Conservation (phyloP, 2,113 vertebrate species). For the Pterocles burchelli region DNA sequence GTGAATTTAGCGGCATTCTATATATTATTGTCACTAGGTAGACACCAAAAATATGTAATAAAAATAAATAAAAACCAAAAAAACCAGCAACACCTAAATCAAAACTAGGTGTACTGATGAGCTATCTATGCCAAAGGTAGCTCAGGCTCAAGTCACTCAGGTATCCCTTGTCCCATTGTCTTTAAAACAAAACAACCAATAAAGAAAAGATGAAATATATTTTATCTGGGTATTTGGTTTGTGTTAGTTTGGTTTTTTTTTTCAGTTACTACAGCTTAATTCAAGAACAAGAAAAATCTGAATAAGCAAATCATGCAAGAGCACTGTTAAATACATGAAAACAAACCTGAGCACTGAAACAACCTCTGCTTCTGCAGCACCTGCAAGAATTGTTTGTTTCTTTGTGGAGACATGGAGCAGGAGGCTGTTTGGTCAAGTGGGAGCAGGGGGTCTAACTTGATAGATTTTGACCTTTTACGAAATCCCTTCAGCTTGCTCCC, state of each 20-base stretch:
- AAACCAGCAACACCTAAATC: background rate
- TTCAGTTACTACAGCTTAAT: background rate
- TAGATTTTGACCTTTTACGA: constrained; percentile 19
- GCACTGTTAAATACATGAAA: background rate
- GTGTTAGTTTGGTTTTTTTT: background rate
- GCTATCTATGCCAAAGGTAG: background rate
- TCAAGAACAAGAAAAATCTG: background rate
- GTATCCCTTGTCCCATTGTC: background rate
- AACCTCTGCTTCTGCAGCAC: background rate
- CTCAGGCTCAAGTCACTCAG: background rate
- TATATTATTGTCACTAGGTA: background rate
- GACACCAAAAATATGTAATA: background rate
- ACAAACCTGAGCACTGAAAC: background rate
- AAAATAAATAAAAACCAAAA: background rate
- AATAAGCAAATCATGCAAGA: background rate
- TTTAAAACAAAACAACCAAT: background rate
- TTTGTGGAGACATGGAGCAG: background rate
- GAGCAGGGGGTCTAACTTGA: background rate
- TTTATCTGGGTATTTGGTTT: background rate
- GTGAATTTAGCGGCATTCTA: constrained; percentile 17
- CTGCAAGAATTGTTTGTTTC: background rate
- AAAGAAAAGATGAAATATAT: background rate
- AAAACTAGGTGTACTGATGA: background rate
- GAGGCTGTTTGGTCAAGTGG: rapidly evolving
- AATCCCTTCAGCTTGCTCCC: background rate